These are phyloP conservation scores for Leptarthrus brevirostris DNA, from an alignment of 2,888 invertebrate genomes.

Conservation along the genomic window DNA sequence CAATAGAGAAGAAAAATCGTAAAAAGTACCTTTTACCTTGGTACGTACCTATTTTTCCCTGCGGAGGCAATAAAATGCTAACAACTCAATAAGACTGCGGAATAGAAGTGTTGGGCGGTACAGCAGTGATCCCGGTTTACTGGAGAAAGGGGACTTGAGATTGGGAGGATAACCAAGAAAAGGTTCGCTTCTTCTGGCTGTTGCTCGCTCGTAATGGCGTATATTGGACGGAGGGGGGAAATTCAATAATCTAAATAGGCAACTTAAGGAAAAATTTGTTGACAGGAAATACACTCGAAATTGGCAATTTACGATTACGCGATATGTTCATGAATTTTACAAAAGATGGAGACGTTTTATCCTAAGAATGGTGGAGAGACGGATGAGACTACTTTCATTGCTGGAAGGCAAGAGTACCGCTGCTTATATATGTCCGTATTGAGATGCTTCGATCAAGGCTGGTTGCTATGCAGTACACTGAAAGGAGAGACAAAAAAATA, in stretches of 20 bases:
- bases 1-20: slow-evolving; percentile 3
- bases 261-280: slow-evolving; percentile 62
- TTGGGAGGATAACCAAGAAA: slow-evolving; percentile 1
- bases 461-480: slow-evolving; percentile 2
- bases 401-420: not conserved
- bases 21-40: slow-evolving; percentile 32
- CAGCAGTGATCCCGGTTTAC: slow-evolving; percentile 11
- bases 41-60: slow-evolving; percentile 36
- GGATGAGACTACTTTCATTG: slow-evolving; percentile 18
- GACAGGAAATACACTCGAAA: slow-evolving; percentile 68
- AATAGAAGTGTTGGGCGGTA: slow-evolving; percentile 27
- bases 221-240: slow-evolving; percentile 26
- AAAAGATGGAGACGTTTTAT: slow-evolving; percentile 51
- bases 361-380: slow-evolving; percentile 30
- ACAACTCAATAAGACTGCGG: slow-evolving; percentile 38
- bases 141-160: not conserved
- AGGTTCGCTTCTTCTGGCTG: slow-evolving; percentile 33
- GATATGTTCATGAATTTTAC: slow-evolving; percentile 62
- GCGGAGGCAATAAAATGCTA: slow-evolving; percentile 50
- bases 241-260: slow-evolving; percentile 53
- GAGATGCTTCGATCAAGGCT: not conserved
- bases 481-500: slow-evolving; percentile 13
- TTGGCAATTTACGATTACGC: slow-evolving; percentile 63
- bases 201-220: not conserved
- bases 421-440: not conserved